Evolutionary conservation across 2,797 vertebrate genomes (phyloP).

Genomic region (Gambelia wislizenii): DNA sequence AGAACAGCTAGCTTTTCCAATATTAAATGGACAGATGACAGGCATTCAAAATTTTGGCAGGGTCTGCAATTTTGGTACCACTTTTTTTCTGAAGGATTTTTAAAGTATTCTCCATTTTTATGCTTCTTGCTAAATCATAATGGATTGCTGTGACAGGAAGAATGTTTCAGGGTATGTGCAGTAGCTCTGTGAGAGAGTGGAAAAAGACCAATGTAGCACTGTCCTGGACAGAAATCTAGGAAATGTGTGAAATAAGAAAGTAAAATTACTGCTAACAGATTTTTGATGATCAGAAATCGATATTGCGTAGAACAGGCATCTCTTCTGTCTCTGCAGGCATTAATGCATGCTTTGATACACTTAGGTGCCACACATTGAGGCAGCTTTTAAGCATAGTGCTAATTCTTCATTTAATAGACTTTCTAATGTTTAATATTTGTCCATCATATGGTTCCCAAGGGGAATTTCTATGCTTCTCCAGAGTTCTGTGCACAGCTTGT

Average conservation of each 20-base stretch:
- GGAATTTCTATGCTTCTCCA: background rate
- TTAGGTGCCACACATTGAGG: background rate
- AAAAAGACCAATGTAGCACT: background rate
- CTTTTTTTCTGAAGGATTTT: slow-evolving; percentile 20
- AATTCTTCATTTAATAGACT: background rate
- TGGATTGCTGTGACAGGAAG: slow-evolving; percentile 1
- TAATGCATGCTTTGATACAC: background rate
- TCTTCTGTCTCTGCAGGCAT: background rate
- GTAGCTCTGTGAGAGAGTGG: background rate
- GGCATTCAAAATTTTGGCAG: background rate
- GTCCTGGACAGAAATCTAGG: background rate
- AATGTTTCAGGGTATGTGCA: background rate
- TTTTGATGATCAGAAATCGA: background rate
- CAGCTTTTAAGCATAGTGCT: background rate
- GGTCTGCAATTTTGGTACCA: background rate
- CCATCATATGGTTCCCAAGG: background rate
- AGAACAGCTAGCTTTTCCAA: background rate
- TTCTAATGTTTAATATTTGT: background rate
- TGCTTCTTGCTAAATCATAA: slow-evolving; percentile 21
- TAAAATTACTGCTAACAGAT: background rate
- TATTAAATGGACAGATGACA: background rate
- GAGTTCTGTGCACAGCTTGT: background rate
- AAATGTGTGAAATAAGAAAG: background rate
- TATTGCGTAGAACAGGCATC: background rate
- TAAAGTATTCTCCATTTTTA: slow-evolving; percentile 1